phyloP scores from a whole-genome alignment of 2,797 vertebrate genomes.

The Triplophysa bombifrons region DNA sequence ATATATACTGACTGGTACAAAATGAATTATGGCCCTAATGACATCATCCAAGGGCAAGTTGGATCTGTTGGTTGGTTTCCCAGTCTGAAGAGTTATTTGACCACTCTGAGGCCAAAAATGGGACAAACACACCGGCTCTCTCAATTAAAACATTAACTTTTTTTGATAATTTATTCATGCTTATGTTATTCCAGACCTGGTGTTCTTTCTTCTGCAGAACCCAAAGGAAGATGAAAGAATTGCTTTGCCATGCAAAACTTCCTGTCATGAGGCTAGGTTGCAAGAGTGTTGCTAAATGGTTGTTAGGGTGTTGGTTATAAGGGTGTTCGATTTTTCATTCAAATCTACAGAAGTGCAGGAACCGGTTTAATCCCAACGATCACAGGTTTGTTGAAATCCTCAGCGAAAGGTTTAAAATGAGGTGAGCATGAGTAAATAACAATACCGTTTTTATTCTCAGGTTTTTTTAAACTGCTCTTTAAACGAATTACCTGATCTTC shows the following conservation, averaged over 20 bases:
- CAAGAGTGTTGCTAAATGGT: background rate
- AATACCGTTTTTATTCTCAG: background rate
- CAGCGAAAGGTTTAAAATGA: background rate
- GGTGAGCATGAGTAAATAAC: background rate
- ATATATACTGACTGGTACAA: constrained; percentile 40
- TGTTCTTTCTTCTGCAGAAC: no score
- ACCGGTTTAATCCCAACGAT: background rate
- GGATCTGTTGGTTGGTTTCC: constrained; percentile 48
- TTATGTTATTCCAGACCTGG: constrained; percentile 26
- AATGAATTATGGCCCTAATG: constrained; percentile 27
- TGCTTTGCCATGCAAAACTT: constrained; percentile 8
- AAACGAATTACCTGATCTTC: constrained; percentile 92
- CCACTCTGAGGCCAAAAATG: constrained; percentile 51
- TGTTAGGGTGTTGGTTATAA: background rate
- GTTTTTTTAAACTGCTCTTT: background rate
- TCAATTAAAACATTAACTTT: constrained; percentile 58
- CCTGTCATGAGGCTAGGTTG: background rate
- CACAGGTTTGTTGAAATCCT: background rate
- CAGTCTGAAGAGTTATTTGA: constrained; percentile 55
- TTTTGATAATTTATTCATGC: no score
- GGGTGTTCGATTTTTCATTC: background rate
- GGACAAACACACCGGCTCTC: constrained; percentile 66
- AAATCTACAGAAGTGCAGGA: background rate
- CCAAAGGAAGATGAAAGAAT: no score
- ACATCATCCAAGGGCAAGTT: constrained; percentile 41